These are phyloP conservation scores for Saguinus imperator DNA, from an alignment of 2,113 vertebrate species.

Conservation along the genomic window DNA sequence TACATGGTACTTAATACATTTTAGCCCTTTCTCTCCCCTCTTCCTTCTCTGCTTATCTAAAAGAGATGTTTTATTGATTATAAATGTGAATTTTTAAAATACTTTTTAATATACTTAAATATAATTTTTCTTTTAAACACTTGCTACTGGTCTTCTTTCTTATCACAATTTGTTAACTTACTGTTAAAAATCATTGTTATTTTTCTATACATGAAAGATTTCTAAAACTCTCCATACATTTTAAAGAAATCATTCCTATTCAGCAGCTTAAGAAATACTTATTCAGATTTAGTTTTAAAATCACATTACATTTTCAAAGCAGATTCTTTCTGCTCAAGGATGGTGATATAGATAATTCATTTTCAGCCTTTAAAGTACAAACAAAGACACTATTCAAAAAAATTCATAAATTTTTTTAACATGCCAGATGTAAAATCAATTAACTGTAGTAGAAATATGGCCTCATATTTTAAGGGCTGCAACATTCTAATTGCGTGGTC, in stretches of 20 bases:
- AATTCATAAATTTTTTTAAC: constrained; percentile 77
- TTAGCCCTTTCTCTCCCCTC: background rate
- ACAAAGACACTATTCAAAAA: constrained; percentile 82
- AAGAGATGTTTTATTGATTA: background rate
- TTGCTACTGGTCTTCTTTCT: background rate
- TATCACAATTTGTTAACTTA: background rate
- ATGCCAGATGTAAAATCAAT: constrained; percentile 84
- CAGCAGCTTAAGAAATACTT: background rate
- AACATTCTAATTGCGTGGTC: constrained; percentile 71
- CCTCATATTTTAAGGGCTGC: constrained; percentile 76
- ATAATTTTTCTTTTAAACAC: background rate
- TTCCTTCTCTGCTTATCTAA: background rate
- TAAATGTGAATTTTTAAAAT: background rate
- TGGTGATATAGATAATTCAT: constrained; percentile 64
- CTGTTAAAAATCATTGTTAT: background rate
- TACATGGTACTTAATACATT: background rate
- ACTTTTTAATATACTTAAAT: background rate
- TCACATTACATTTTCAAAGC: constrained; percentile 38
- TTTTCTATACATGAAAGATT: background rate
- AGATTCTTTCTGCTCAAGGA: constrained; percentile 52
- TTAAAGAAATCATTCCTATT: constrained; percentile 12
- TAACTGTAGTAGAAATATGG: constrained; percentile 74
- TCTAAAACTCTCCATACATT: background rate
- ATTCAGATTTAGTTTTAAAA: constrained; percentile 54
- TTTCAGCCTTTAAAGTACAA: constrained; percentile 66